Evolutionary conservation across 1,140 invertebrate genomes (phyloP).

Genomic region (Parapsyche elsis): DNA sequence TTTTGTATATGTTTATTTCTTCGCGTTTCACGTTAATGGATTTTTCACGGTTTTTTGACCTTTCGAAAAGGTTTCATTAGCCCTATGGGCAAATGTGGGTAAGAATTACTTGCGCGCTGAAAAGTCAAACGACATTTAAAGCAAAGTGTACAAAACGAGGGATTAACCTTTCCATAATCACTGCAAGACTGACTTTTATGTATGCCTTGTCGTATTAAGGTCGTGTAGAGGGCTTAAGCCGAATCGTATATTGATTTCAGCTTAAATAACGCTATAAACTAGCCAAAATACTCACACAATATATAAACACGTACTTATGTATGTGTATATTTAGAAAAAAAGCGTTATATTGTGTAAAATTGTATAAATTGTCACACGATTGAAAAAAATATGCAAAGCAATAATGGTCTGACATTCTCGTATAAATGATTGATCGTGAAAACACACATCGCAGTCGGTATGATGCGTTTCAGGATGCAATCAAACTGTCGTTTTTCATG

Average conservation of each 20-base stretch:
- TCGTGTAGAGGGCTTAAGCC: background rate
- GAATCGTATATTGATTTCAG: background rate
- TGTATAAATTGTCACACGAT: too few relatives aligned
- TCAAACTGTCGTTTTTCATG: constrained; percentile 52
- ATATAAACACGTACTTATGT: background rate
- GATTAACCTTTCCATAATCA: constrained; percentile 47
- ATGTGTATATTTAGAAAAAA: background rate
- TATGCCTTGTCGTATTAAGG: background rate
- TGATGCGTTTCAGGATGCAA: constrained; percentile 24
- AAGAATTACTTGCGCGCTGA: constrained; percentile 18
- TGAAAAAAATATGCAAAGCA: too few relatives aligned
- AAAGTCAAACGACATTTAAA: constrained; percentile 45
- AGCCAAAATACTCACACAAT: background rate
- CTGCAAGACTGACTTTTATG: constrained; percentile 18
- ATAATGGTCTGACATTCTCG: constrained; percentile 12
- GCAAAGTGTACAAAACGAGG: constrained; percentile 40
- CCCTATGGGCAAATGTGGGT: constrained; percentile 34
- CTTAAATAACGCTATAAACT: background rate
- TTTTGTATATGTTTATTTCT: too few relatives aligned
- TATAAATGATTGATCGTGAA: constrained; percentile 40
- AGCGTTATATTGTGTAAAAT: too few relatives aligned
- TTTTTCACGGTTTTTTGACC: constrained; percentile 28
- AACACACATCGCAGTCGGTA: constrained; percentile 18
- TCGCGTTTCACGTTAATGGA: constrained; percentile 5
- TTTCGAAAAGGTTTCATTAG: constrained; percentile 26